phyloP scores from a whole-genome alignment of 37 sponge, comb jelly and placozoan species.

The Geodia barretti region DNA sequence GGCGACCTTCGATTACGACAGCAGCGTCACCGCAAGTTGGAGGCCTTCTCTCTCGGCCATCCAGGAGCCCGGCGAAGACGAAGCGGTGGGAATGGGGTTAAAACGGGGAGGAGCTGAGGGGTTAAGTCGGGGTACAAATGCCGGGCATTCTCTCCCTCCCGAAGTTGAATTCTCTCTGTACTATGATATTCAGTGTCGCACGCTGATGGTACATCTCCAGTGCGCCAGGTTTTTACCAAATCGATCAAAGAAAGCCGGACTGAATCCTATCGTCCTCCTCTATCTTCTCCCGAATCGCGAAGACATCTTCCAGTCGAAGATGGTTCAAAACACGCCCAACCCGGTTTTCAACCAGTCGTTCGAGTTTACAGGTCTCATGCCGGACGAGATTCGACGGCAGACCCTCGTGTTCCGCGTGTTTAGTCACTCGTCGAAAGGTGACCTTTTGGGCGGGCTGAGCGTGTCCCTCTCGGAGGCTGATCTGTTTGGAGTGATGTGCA shows the following conservation, averaged over 20 bases:
- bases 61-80: neutral
- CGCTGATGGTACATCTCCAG: conserved; percentile 50
- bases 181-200: conserved; percentile 51
- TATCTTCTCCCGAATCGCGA: conserved; percentile 56
- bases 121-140: no score
- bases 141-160: neutral
- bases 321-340: conserved; percentile 13
- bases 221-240: conserved; percentile 31
- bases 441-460: conserved; percentile 14
- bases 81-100: no score
- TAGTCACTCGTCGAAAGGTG: conserved; percentile 10
- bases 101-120: no score
- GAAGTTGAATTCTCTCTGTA: conserved; percentile 32
- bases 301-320: conserved; percentile 41
- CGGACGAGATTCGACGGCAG: conserved; percentile 33
- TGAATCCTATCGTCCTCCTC: conserved; percentile 45
- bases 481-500: conserved; percentile 23
- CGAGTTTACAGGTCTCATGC: conserved; percentile 41
- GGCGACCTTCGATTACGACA: no score
- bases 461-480: conserved; percentile 53
- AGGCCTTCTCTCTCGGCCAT: neutral
- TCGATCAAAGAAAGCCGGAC: conserved; percentile 13
- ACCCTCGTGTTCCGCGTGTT: conserved; percentile 30
- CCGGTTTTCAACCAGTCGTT: conserved; percentile 67
- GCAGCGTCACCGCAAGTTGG: neutral